phyloP scores from a whole-genome alignment of 2,888 invertebrate species.

The Spodoptera picta region DNA sequence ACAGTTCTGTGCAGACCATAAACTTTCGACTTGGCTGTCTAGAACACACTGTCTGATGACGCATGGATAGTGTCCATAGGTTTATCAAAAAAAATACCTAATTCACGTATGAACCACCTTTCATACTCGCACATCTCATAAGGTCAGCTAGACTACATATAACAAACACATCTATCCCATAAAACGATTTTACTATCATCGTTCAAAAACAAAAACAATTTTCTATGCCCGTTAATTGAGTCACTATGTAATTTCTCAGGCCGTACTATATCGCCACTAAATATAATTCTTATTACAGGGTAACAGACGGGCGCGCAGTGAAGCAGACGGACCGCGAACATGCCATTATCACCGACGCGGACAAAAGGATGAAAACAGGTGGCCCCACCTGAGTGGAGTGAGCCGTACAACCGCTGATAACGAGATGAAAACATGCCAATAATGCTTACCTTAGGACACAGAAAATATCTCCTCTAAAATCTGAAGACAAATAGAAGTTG shows the following conservation, averaged over 20 bases:
- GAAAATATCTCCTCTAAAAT: neutral
- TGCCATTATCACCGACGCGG: conserved; percentile 44
- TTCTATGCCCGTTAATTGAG: neutral
- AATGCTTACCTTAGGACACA: conserved; percentile 16
- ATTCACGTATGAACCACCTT: too few relatives aligned
- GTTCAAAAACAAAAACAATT: neutral
- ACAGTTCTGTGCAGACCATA: too few relatives aligned
- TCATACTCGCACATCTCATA: too few relatives aligned
- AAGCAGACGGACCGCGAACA: conserved; percentile 35
- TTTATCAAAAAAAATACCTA: too few relatives aligned
- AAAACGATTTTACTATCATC: too few relatives aligned
- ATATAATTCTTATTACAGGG: conserved; percentile 42
- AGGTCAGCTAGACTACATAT: too few relatives aligned
- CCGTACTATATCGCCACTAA: conserved; percentile 34
- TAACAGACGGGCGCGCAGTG: conserved; percentile 28
- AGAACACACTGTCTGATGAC: too few relatives aligned
- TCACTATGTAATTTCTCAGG: neutral
- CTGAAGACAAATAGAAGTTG: too few relatives aligned
- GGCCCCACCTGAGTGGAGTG: conserved; percentile 50
- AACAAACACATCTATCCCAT: too few relatives aligned
- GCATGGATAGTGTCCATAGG: too few relatives aligned
- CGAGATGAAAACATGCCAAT: conserved; percentile 50
- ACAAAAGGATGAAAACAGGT: conserved; percentile 52
- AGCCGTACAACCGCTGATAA: conserved; percentile 55
- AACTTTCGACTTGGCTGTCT: too few relatives aligned